phyloP scores from a whole-genome alignment of 2,888 invertebrate genomes.

The Linyphia triangularis region DNA sequence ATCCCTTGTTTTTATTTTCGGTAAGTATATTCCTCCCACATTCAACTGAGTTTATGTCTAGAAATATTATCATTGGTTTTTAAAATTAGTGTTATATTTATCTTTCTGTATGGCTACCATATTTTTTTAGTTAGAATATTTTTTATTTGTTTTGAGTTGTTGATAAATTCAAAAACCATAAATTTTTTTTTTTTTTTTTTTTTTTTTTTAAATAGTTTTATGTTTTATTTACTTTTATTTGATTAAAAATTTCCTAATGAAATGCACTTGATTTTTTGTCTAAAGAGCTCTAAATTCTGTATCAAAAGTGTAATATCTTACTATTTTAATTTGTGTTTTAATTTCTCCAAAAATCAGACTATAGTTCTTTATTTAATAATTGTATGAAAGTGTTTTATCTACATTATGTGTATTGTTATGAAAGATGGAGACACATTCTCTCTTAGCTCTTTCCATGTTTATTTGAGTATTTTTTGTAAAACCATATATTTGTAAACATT shows the following conservation, averaged over 20 bases:
- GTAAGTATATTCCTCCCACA: conserved; percentile 21
- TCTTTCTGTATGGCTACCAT: not conserved
- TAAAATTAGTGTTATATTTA: not conserved
- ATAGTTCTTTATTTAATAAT: too few relatives aligned
- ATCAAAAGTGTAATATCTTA: too few relatives aligned
- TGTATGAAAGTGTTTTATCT: too few relatives aligned
- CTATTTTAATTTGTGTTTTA: too few relatives aligned
- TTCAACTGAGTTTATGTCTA: not conserved
- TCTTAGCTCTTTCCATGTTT: not conserved
- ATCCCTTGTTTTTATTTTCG: conserved; percentile 65
- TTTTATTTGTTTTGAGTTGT: not conserved
- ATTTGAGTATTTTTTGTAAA: not conserved
- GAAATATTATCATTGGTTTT: not conserved
- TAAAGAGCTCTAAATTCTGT: too few relatives aligned
- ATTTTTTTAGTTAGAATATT: not conserved
- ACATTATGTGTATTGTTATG: too few relatives aligned
- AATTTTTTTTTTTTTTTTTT: not conserved
- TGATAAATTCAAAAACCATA: too few relatives aligned
- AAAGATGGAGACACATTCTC: too few relatives aligned
- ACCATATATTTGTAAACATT: not conserved
- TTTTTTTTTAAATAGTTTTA: not conserved
- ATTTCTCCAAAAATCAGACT: too few relatives aligned
- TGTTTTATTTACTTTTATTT: not conserved
- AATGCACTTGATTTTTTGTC: too few relatives aligned
- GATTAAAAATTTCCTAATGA: too few relatives aligned